These are phyloP conservation scores for Aleiodes sp. DNA, from an alignment of 1,140 invertebrate genomes.

Conservation along the genomic window DNA sequence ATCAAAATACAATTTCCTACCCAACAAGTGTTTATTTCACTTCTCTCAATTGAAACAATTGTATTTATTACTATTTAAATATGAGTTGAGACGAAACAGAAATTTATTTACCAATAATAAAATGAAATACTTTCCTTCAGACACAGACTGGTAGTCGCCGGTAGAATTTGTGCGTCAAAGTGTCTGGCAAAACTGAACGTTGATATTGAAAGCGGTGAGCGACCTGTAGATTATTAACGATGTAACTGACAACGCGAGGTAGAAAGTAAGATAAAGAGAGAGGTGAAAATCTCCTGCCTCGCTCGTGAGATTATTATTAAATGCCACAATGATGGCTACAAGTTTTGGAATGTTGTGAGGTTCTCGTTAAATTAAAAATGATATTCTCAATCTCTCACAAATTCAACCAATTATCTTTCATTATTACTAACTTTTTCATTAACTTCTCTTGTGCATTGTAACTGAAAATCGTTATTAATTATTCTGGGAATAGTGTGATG, in stretches of 20 bases:
- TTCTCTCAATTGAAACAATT: not conserved
- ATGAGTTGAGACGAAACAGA: not conserved
- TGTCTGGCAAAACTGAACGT: slow-evolving; percentile 29
- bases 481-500: not conserved
- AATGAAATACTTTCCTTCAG: slow-evolving; percentile 27
- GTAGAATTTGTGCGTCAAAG: slow-evolving; percentile 4
- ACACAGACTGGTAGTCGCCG: slow-evolving; percentile 53
- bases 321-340: not conserved
- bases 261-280: slow-evolving; percentile 2
- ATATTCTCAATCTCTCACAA: not conserved
- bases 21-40: too few relatives aligned
- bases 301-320: not conserved
- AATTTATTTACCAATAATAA: not conserved
- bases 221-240: slow-evolving; percentile 16
- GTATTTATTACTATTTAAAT: not conserved
- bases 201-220: slow-evolving; percentile 15
- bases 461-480: not conserved
- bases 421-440: not conserved
- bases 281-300: not conserved
- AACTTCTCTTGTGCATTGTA: not conserved
- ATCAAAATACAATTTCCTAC: not conserved
- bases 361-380: not conserved
- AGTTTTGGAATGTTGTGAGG: not conserved
- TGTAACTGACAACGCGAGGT: not conserved
- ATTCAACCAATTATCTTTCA: not conserved